A percentile compares a stretch with the other conserved stretches of the same genome.
These are phyloP conservation scores for Xylophagus ater DNA, from an alignment of 2,888 invertebrate species.

Conservation along the genomic window DNA sequence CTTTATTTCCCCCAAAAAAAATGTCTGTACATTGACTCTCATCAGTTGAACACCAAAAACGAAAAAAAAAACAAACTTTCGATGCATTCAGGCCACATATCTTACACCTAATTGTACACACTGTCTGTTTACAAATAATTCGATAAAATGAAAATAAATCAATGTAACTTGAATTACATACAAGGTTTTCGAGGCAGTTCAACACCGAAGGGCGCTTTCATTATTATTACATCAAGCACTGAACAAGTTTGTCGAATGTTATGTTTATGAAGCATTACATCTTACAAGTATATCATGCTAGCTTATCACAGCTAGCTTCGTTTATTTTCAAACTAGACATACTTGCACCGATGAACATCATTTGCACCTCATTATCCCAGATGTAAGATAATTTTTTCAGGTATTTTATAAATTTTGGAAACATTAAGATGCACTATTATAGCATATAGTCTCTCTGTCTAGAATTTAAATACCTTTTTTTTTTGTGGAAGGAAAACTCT, in stretches of 20 bases:
- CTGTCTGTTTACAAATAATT: constrained; percentile 13
- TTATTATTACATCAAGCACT: too few species aligned
- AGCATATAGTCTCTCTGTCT: too few species aligned
- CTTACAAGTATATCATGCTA: constrained; percentile 10
- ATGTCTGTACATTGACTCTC: constrained; percentile 10
- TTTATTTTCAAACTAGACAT: constrained; percentile 6
- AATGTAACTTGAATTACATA: constrained; percentile 6
- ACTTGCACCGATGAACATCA: constrained; percentile 9
- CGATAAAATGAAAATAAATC: constrained; percentile 9
- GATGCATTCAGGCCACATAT: constrained; percentile 6
- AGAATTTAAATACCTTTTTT: too few species aligned
- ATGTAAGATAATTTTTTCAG: background rate
- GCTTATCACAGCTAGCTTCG: constrained; percentile 11
- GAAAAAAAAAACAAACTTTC: constrained; percentile 10
- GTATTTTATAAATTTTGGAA: too few species aligned
- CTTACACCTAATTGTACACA: constrained; percentile 13
- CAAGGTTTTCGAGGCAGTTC: too few species aligned
- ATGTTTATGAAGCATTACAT: constrained; percentile 10
- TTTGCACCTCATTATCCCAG: constrained; percentile 15
- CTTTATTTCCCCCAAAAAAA: constrained; percentile 2
- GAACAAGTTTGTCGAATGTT: background rate
- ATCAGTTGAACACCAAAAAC: too few species aligned
- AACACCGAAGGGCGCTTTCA: too few species aligned
- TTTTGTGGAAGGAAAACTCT: too few species aligned
- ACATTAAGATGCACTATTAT: constrained; percentile 6